phyloP scores from a whole-genome alignment of 1,140 invertebrate species.

The Glossosoma conforme region DNA sequence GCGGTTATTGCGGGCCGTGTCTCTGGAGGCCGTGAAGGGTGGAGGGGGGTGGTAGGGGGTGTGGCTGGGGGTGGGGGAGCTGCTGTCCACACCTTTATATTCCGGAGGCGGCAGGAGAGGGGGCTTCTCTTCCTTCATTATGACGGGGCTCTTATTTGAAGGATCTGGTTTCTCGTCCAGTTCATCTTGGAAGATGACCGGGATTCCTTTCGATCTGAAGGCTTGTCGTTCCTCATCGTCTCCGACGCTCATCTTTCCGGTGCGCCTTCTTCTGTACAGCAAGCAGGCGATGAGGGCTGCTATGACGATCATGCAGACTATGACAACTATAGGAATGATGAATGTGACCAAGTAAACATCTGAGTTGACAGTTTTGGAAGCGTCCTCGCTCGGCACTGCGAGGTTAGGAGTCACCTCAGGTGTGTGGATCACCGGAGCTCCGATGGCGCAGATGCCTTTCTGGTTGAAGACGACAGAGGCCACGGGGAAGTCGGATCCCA shows the following conservation, averaged over 20 bases:
- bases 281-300: slow-evolving; percentile 85
- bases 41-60: slow-evolving; percentile 73
- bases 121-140: slow-evolving; percentile 89
- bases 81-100: slow-evolving; percentile 49
- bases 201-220: slow-evolving; percentile 86
- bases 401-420: slow-evolving; percentile 8
- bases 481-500: slow-evolving; percentile 76
- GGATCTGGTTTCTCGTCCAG: slow-evolving; percentile 80
- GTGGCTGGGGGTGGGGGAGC: slow-evolving; percentile 40
- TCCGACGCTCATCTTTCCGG: slow-evolving; percentile 58
- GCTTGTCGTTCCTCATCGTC: slow-evolving; percentile 74
- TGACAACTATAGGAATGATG: slow-evolving; percentile 84
- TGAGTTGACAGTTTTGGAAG: slow-evolving; percentile 36
- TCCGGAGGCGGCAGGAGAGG: slow-evolving; percentile 66
- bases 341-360: slow-evolving; percentile 88
- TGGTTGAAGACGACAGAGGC: slow-evolving; percentile 66
- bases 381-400: slow-evolving; percentile 42
- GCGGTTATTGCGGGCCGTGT: slow-evolving; percentile 58
- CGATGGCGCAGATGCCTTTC: slow-evolving; percentile 65
- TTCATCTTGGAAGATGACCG: slow-evolving; percentile 93
- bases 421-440: slow-evolving; percentile 44
- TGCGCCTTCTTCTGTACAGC: slow-evolving; percentile 75
- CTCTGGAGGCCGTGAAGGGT: slow-evolving; percentile 69
- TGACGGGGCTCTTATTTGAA: slow-evolving; percentile 84
- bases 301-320: slow-evolving; percentile 81